A percentile compares a stretch with the other conserved stretches of the same genome.
Conservation (phyloP, 2,888 invertebrate genomes). For the Oligia strigilis region DNA sequence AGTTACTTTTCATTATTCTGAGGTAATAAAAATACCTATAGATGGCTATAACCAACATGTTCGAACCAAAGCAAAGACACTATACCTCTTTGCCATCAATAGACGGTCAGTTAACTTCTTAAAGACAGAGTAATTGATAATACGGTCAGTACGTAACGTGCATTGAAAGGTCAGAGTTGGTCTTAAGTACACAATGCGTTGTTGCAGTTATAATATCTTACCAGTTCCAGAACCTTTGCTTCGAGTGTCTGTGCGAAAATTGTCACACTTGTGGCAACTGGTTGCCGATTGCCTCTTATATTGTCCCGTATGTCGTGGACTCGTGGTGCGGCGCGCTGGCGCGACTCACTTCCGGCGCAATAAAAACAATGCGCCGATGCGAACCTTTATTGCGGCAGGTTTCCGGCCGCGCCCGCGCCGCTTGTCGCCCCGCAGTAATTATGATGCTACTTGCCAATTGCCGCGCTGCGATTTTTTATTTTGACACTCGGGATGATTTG, state of each 20-base stretch:
- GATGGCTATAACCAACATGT: background rate
- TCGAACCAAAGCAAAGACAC: background rate
- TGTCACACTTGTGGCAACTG: conserved; percentile 25
- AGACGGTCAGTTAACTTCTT: background rate
- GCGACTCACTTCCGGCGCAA: conserved; percentile 72
- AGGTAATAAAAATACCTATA: background rate
- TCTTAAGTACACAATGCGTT: no score
- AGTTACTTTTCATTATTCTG: background rate
- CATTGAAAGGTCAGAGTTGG: background rate
- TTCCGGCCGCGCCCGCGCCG: conserved; percentile 66
- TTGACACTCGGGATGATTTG: conserved; percentile 21
- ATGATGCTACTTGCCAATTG: conserved; percentile 57
- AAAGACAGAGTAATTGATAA: background rate
- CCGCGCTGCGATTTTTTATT: conserved; percentile 40
- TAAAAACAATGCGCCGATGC: conserved; percentile 73
- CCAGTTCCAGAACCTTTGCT: no score
- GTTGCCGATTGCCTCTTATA: conserved; percentile 40
- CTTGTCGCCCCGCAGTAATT: conserved; percentile 64
- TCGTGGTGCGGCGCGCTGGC: conserved; percentile 65
- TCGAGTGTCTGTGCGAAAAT: background rate
- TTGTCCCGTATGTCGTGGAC: conserved; percentile 18
- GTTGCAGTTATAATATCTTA: background rate
- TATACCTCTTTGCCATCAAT: background rate
- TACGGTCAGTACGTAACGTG: background rate
- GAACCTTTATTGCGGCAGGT: conserved; percentile 73